phyloP scores from a whole-genome alignment of 2,113 vertebrate genomes.

The Podilymbus podiceps region DNA sequence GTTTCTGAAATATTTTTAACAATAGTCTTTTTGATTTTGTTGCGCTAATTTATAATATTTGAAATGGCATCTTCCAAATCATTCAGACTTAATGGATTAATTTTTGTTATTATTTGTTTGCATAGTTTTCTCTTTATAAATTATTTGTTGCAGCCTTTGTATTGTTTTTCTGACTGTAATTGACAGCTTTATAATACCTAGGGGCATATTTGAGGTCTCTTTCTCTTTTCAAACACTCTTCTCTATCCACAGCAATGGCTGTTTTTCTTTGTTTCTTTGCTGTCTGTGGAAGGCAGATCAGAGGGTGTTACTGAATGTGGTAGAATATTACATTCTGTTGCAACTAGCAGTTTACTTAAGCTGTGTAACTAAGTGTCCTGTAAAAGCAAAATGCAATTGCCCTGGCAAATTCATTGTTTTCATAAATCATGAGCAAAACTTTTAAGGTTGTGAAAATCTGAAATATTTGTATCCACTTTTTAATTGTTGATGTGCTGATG shows the following conservation, averaged over 20 bases:
- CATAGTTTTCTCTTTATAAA: conserved; percentile 49
- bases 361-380: conserved; percentile 56
- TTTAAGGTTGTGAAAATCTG: conserved; percentile 65
- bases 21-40: background rate
- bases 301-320: conserved; percentile 66
- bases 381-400: conserved; percentile 68
- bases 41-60: background rate
- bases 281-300: conserved; percentile 79
- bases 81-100: background rate
- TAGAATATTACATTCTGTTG: conserved; percentile 72
- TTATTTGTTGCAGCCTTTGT: conserved; percentile 70
- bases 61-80: background rate
- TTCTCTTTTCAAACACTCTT: conserved; percentile 77
- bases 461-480: conserved; percentile 76
- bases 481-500: conserved; percentile 80
- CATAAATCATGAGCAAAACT: conserved; percentile 66
- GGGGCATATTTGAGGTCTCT: conserved; percentile 75
- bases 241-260: conserved; percentile 67
- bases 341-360: conserved; percentile 73
- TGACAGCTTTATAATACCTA: conserved; percentile 78
- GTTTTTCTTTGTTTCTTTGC: conserved; percentile 80
- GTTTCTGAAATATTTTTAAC: background rate
- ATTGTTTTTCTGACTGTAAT: conserved; percentile 72
- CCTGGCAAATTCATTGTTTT: conserved; percentile 57
- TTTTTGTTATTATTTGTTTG: conserved; percentile 45